Evolutionary conservation across 1,140 invertebrate genomes (phyloP), one percentile per base, ranked within the genome.

Genomic region (Anastrepha obliqua): DNA sequence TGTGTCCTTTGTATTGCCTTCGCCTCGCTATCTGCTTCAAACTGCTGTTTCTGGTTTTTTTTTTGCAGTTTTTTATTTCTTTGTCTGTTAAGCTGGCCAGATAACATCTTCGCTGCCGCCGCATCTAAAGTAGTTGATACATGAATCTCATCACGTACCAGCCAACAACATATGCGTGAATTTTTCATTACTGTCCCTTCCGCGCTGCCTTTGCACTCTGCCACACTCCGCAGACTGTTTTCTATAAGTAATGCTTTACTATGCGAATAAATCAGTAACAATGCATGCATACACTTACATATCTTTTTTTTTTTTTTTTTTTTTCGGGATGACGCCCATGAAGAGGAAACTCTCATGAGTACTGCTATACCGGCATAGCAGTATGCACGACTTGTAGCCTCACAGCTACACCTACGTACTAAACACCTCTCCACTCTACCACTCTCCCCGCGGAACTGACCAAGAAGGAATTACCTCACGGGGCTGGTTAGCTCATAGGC

Each of bases 61-160:
- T 42, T n/a, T 81, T 20, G 6, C 5, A 67, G 1, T 55, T 78
- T 8, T 78, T 78, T 55, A 3, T 81, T 67, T 39, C 20, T 39
- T 67, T 29, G 13, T 13, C n/a, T 55, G 47, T 17, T 8, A 47
- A 81, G 70, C 44, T 74, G 42, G 4, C 13, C 17, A 74, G 74
- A 81, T 81, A 58, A 55, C n/a, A 81, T 81, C 74, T 58, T 11
- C 74, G 17, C 44, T 29, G 74, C 74, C 74, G 47, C 47, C n/a
- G 74, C 74, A 81, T 81, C 74, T 81, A 81, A 81, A 81, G 74
- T 51, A 81, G 47, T 20, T 58, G 74, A 81, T 81, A 81, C 74
- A 81, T 29, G 74, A 81, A 81, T 58, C 74, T 81, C 74, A 58
- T 55, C 47, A 20, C 74, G 74, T 55, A 81, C 17, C 13, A 51